Percentiles rank a stretch among this genome's conserved stretches.
Evolutionary conservation across 2,888 invertebrate genomes (phyloP).

Genomic region (Heliconius aoede): DNA sequence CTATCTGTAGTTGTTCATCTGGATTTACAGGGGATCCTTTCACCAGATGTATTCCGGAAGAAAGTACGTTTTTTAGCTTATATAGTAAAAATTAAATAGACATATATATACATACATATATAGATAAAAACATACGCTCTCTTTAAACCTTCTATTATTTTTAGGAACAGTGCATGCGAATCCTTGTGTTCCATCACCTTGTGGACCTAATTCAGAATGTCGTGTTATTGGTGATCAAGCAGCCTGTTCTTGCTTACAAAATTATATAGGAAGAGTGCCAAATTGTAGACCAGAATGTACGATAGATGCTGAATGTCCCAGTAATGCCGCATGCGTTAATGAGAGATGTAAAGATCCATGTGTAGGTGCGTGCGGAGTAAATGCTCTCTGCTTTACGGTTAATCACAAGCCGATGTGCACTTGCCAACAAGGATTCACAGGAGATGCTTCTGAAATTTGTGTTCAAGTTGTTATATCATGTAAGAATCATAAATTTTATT

Average conservation of each 20-base stretch:
- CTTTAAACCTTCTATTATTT: constrained; percentile 15
- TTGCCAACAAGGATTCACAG: constrained; percentile 92
- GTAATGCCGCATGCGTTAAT: constrained; percentile 90
- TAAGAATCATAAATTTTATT: constrained; percentile 56
- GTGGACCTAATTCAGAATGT: constrained; percentile 93
- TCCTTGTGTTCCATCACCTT: constrained; percentile 92
- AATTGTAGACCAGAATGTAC: constrained; percentile 94
- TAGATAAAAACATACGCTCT: background rate
- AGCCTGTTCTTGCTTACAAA: constrained; percentile 92
- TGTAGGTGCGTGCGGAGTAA: constrained; percentile 89
- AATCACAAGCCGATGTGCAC: constrained; percentile 92
- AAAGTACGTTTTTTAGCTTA: constrained; percentile 74
- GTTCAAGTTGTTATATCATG: constrained; percentile 80
- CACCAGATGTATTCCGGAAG: constrained; percentile 85
- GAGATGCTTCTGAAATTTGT: constrained; percentile 89
- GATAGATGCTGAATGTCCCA: constrained; percentile 91
- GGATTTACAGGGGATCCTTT: constrained; percentile 93
- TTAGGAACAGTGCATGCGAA: constrained; percentile 72
- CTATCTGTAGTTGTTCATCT: constrained; percentile 92
- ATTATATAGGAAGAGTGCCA: constrained; percentile 92
- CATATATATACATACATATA: background rate
- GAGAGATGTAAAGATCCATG: constrained; percentile 94
- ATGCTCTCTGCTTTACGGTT: constrained; percentile 92
- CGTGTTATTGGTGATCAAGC: constrained; percentile 91
- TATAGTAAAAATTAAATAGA: background rate